Evolutionary conservation across 1,140 invertebrate species (phyloP).

Genomic region (Tetramorium alpestre): DNA sequence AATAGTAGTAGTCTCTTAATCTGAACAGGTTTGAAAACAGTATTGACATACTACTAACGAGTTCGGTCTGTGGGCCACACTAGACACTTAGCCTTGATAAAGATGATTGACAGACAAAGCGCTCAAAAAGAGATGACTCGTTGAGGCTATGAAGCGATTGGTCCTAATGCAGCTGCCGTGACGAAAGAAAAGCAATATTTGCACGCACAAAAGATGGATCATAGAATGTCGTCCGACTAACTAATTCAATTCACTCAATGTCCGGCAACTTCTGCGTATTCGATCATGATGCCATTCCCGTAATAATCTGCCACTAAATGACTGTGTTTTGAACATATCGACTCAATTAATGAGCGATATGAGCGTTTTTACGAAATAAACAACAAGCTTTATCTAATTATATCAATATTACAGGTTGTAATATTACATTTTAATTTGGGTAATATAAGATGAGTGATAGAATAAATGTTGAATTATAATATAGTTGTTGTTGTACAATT

Average conservation of each 20-base stretch:
- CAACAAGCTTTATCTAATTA: background rate
- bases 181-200: constrained; percentile 82
- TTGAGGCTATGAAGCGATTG: constrained; percentile 81
- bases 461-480: background rate
- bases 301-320: background rate
- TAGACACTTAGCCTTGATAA: constrained; percentile 83
- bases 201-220: constrained; percentile 84
- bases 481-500: background rate
- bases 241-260: constrained; percentile 83
- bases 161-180: constrained; percentile 78
- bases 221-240: constrained; percentile 83
- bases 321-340: background rate
- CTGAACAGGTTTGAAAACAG: background rate
- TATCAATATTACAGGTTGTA: no score
- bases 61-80: constrained; percentile 78
- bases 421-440: background rate
- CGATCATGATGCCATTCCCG: constrained; percentile 4
- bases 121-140: constrained; percentile 78
- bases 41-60: background rate
- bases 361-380: background rate
- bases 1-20: background rate
- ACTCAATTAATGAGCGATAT: no score
- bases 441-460: background rate
- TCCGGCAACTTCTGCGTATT: constrained; percentile 78
- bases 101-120: constrained; percentile 81